Conservation (phyloP, 1,140 invertebrate species). For the Apis laboriosa region DNA sequence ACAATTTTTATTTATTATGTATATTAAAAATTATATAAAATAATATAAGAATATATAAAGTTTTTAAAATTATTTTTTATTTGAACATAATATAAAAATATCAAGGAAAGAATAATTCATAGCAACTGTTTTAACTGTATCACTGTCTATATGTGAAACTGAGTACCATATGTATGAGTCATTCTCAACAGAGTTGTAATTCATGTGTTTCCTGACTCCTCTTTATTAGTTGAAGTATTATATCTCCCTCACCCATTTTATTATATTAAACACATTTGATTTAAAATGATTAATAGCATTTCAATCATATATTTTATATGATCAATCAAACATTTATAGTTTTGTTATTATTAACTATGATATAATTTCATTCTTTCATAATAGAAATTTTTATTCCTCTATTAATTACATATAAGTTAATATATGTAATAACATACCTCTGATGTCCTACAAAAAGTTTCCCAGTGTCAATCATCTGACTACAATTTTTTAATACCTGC, state of each 20-base stretch:
- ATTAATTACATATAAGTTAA: conserved; percentile 43
- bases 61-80: background rate
- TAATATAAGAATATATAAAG: background rate
- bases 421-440: conserved; percentile 82
- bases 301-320: background rate
- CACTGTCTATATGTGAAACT: conserved; percentile 56
- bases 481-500: conserved; percentile 90
- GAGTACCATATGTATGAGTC: conserved; percentile 65
- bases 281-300: background rate
- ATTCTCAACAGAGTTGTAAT: conserved; percentile 58
- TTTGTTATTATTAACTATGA: background rate
- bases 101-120: background rate
- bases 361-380: background rate
- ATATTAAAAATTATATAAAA: conserved; percentile 22
- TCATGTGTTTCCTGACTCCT: conserved; percentile 58
- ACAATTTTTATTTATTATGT: conserved; percentile 62
- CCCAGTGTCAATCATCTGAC: conserved; percentile 91
- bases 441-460: conserved; percentile 93
- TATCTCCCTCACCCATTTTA: conserved; percentile 7
- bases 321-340: background rate
- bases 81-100: background rate
- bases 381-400: background rate
- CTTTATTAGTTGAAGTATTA: conserved; percentile 9
- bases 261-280: background rate
- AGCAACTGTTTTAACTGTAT: background rate